Base-by-base conservation (phyloP, 2,113 vertebrate genomes). In the Myxocyprinus asiaticus region DNA sequence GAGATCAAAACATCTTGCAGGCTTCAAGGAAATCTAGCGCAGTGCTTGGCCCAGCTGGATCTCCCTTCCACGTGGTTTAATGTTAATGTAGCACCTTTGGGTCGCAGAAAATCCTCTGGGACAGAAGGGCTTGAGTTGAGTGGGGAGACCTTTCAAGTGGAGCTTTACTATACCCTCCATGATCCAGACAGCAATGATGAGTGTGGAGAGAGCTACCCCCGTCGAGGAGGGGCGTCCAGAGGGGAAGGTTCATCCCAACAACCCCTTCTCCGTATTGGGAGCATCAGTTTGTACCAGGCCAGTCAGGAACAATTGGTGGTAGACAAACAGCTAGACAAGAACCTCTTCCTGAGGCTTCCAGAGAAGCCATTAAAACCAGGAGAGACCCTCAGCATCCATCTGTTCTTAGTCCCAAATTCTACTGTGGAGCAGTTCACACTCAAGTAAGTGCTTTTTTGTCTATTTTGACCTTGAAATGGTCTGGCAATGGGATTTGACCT, bases 141-240 rank as follows among this genome's bases (percentile, higher is more conserved):
- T 0, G 91, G 88, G 0, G 96, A 98, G 80, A 94, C 92, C 82
- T 94, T 96, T 56, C 96, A 96, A 85, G 95, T 91, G 0, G 97
- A 99, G 89, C 94, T 99, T 0, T 99, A 98, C 83, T 99, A 98
- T 89, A 98, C 96, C 0, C 92, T 99, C 2, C 97, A 98, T 0
- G 85, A 95, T 1, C 94, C 96, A 0, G 93, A 94, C 0, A 85
- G 84, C 0, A 88, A 87, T 0, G 97, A 96, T 0, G 95, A 95
- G 81, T 97, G 97, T 47, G 92, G 88, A 0, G 94, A 94, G n/a
- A 93, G 90, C 4, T 73, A 77, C 22, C 64, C 84, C 0, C 67
- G 90, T 0, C 91, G 94, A 0, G 86, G 93, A 0, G 90, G 82
- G 0, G 85, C 79, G 0, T 87, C 93, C 7, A 90, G 95, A 15